Base-by-base conservation (phyloP, 2,113 vertebrate genomes). In the Aptenodytes forsteri region DNA sequence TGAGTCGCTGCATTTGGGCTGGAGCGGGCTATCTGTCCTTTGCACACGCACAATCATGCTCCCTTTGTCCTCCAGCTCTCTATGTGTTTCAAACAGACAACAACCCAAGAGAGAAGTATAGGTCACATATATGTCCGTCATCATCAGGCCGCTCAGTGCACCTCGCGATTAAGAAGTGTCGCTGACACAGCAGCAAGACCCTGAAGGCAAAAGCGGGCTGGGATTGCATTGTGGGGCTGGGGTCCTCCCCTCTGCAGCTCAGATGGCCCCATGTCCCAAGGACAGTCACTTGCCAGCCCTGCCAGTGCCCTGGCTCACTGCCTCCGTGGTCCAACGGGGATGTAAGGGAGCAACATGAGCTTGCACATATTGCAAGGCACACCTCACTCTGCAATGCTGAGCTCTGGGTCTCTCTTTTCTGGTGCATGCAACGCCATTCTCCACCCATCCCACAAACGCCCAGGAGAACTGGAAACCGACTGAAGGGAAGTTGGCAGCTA, bases 351-450 rank as follows among this genome's bases (percentile, higher is more conserved):
- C n/a, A n/a, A 34, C 0, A 7, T 9, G 46, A 85, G 36, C 44
- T 56, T 36, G 9, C 4, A 42, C 42, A 16, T 6, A 14, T 16
- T 42, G 42, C 42, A 42, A 42, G 16, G 23, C 46, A 30, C 42
- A 8, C 30, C 36, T 7, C 8, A 1, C 19, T 38, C 69, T 12
- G 42, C 69, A 49, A 0, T 1, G 2, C 56, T 0, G 0, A 20
- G 58, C 64, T 27, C 72, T 12, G 49, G 5, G 8, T 34, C 19
- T 64, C 59, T 65, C 13, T 44, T 9, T 56, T 54, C 40, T 0
- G 1, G 23, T 55, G 50, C 26, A 5, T 3, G 16, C 54, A 58
- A 22, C 0, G 1, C 25, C 5, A 1, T 16, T 72, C 61, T 54
- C 9, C 44, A 46, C 38, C 21, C 18, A 29, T 15, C 11, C n/a